A percentile compares a stretch with the other conserved stretches of the same genome.
Conservation (phyloP, 2,113 vertebrate genomes). For the Oryzias javanicus region DNA sequence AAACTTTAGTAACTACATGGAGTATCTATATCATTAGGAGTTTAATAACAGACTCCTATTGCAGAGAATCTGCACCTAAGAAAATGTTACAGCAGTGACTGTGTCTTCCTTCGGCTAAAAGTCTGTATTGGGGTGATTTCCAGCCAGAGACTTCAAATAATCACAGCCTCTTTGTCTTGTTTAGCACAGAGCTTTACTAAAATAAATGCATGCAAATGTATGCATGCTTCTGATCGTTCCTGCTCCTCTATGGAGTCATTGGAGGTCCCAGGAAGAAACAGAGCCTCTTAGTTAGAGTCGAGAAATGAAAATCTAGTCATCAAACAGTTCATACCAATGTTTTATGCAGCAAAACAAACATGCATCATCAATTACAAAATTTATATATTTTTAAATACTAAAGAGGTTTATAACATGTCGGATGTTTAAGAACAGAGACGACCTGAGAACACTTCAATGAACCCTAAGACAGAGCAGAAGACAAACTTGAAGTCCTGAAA, state of each 20-base stretch:
- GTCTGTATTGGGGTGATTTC: too few relatives aligned
- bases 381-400: background rate
- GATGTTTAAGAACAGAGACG: background rate
- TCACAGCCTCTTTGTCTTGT: constrained; percentile 29
- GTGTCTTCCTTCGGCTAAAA: too few relatives aligned
- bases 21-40: constrained; percentile 18
- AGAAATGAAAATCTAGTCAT: constrained; percentile 16
- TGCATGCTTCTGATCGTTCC: constrained; percentile 57
- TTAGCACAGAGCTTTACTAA: constrained; percentile 29
- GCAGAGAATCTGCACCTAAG: background rate
- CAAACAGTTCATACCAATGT: background rate
- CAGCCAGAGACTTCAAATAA: constrained; percentile 25
- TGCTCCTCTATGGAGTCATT: constrained; percentile 46
- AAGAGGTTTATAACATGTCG: background rate
- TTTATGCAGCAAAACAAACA: background rate
- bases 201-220: constrained; percentile 71
- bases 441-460: background rate
- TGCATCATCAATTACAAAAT: background rate
- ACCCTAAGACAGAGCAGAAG: background rate
- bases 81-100: too few relatives aligned
- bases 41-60: constrained; percentile 12
- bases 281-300: background rate
- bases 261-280: constrained; percentile 11
- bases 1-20: background rate
- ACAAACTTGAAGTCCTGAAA: background rate